Conservation (phyloP, 1,140 invertebrate species). For the Lasaia peninsularis region DNA sequence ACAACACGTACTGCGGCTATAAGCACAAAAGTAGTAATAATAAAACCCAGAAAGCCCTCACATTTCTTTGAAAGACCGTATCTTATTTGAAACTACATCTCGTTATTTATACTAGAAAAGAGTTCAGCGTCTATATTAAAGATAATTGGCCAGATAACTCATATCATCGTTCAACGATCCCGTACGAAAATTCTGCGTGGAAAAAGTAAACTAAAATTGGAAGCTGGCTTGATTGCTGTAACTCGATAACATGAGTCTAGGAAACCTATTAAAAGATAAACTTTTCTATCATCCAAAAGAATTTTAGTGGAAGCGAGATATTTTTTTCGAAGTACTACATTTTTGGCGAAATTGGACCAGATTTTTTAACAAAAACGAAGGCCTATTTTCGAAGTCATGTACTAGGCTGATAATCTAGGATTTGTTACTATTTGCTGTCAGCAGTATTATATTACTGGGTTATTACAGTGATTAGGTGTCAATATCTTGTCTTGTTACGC, state of each 20-base stretch:
- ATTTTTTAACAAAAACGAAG: slow-evolving; percentile 7
- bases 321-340: no score
- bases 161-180: not conserved
- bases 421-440: slow-evolving; percentile 3
- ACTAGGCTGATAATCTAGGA: slow-evolving; percentile 1
- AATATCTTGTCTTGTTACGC: slow-evolving; percentile 7
- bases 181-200: not conserved
- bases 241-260: not conserved
- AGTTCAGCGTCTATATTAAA: no score
- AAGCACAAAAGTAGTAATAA: no score
- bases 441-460: not conserved
- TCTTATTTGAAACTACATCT: no score
- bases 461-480: slow-evolving; percentile 1
- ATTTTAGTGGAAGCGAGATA: not conserved
- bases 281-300: not conserved
- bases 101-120: no score
- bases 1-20: no score
- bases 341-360: not conserved
- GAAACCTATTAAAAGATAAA: slow-evolving; percentile 12
- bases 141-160: no score
- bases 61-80: no score
- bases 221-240: not conserved
- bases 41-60: no score
- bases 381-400: slow-evolving; percentile 8
- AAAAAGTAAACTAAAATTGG: slow-evolving; percentile 1